Evolutionary conservation across 64 coral and sea anemone species (phyloP).

Genomic region (Acropora tenuis): DNA sequence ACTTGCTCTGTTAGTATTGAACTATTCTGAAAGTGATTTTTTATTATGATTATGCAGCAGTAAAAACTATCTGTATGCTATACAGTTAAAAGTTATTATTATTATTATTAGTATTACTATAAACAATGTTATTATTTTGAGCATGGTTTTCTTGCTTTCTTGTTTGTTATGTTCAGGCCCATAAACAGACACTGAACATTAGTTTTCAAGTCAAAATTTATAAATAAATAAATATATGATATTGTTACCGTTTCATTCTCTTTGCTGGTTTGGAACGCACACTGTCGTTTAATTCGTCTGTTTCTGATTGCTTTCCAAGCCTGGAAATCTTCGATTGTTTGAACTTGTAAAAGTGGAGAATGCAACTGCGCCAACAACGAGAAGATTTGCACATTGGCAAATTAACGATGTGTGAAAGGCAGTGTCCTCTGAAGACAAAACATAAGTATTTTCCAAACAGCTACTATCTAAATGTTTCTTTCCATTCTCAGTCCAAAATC

Average conservation of each 20-base stretch:
- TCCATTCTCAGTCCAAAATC: slow-evolving; percentile 39
- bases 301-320: background rate
- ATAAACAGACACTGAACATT: background rate
- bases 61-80: background rate
- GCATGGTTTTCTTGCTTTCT: background rate
- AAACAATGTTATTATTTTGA: slow-evolving; percentile 1
- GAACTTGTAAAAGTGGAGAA: slow-evolving; percentile 26
- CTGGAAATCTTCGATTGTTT: slow-evolving; percentile 47
- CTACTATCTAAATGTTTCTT: background rate
- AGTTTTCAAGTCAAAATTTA: background rate
- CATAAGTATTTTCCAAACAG: background rate
- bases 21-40: background rate
- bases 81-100: background rate
- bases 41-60: background rate
- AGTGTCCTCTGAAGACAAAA: slow-evolving; percentile 41
- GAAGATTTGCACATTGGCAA: slow-evolving; percentile 3
- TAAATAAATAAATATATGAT: background rate
- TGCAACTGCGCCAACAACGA: slow-evolving; percentile 46
- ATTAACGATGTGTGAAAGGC: slow-evolving; percentile 20
- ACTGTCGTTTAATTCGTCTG: slow-evolving; percentile 3
- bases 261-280: slow-evolving; percentile 1
- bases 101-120: background rate
- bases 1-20: background rate
- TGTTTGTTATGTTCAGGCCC: background rate
- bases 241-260: background rate